A percentile compares a stretch with the other conserved stretches of the same genome.
These are phyloP conservation scores for Drosophila kambysellisi DNA, from an alignment of 2,888 invertebrate species.

Conservation along the genomic window DNA sequence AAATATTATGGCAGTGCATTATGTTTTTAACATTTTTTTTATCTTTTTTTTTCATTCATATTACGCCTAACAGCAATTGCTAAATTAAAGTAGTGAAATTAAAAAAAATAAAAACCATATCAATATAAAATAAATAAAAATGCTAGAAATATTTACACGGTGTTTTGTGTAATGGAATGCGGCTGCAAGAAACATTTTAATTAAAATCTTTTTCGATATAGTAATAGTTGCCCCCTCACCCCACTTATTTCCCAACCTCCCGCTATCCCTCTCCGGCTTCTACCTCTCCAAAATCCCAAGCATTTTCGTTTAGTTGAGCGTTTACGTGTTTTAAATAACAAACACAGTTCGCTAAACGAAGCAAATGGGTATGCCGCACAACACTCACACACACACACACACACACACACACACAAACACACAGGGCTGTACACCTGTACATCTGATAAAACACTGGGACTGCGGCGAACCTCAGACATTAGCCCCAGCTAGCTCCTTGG, in stretches of 20 bases:
- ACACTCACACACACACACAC: slow-evolving; percentile 1
- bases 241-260: too few species aligned
- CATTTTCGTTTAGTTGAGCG: slow-evolving; percentile 45
- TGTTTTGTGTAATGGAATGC: slow-evolving; percentile 45
- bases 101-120: slow-evolving; percentile 54
- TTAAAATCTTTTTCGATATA: slow-evolving; percentile 34
- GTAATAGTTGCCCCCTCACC: not conserved
- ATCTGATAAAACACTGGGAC: slow-evolving; percentile 15
- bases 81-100: slow-evolving; percentile 61
- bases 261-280: not conserved
- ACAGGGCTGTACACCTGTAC: not conserved
- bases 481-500: slow-evolving; percentile 33
- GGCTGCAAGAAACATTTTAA: slow-evolving; percentile 41
- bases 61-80: slow-evolving; percentile 49
- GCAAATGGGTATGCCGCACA: slow-evolving; percentile 41
- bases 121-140: slow-evolving; percentile 70
- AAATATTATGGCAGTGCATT: slow-evolving; percentile 42
- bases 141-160: slow-evolving; percentile 70
- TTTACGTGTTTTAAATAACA: slow-evolving; percentile 65
- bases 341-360: slow-evolving; percentile 53
- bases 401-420: not conserved
- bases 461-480: slow-evolving; percentile 50
- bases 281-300: slow-evolving; percentile 11
- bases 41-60: slow-evolving; percentile 25
- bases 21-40: slow-evolving; percentile 23